Conservation (phyloP, 1,140 invertebrate species). For the Saccostrea glomerata region DNA sequence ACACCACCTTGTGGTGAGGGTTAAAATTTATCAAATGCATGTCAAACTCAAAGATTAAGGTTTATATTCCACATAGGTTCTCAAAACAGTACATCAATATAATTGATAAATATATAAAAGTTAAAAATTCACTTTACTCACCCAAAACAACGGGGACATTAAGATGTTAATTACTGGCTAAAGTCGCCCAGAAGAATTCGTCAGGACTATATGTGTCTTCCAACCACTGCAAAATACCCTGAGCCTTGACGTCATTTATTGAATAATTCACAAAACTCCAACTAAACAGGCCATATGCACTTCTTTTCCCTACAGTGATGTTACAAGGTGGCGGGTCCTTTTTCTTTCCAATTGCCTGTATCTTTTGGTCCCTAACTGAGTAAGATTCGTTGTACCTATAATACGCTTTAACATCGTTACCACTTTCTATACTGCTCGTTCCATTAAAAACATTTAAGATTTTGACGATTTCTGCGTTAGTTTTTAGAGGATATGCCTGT, state of each 20-base stretch:
- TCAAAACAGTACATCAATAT: too few relatives aligned
- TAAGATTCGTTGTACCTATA: constrained; percentile 59
- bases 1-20: too few relatives aligned
- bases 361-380: not conserved
- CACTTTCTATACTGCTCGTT: constrained; percentile 68
- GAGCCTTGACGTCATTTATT: constrained; percentile 55
- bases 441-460: constrained; percentile 70
- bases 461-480: constrained; percentile 73
- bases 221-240: not conserved
- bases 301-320: constrained; percentile 72
- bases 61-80: too few relatives aligned
- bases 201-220: not conserved
- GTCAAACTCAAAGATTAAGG: too few relatives aligned
- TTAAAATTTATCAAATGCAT: too few relatives aligned
- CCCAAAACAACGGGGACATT: not conserved
- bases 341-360: not conserved
- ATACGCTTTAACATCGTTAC: constrained; percentile 47
- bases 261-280: constrained; percentile 71
- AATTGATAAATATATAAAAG: too few relatives aligned
- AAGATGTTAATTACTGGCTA: not conserved
- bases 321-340: constrained; percentile 61
- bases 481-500: constrained; percentile 72
- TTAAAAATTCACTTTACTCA: too few relatives aligned
- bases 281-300: constrained; percentile 43
- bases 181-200: not conserved